These are phyloP conservation scores for Mercenaria mercenaria DNA, from an alignment of 1,140 invertebrate genomes.

Conservation along the genomic window DNA sequence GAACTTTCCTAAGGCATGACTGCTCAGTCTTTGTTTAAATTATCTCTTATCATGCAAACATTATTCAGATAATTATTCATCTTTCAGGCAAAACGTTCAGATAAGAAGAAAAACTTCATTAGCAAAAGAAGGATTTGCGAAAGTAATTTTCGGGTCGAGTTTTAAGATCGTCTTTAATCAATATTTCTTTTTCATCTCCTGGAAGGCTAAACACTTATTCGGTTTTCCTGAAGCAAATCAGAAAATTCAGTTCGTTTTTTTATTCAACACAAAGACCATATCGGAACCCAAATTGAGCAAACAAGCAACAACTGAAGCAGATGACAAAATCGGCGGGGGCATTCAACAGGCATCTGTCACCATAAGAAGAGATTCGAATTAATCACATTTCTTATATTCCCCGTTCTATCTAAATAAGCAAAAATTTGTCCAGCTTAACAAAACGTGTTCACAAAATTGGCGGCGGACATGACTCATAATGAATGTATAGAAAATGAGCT, in stretches of 20 bases:
- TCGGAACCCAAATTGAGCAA: conserved; percentile 36
- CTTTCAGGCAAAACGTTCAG: neutral
- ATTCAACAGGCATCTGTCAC: conserved; percentile 32
- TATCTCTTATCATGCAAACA: too few species aligned
- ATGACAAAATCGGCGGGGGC: conserved; percentile 34
- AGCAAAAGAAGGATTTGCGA: conserved; percentile 8
- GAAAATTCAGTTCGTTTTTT: neutral
- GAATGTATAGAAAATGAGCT: too few species aligned
- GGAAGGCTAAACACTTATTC: neutral
- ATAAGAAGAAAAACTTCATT: neutral
- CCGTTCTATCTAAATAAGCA: conserved; percentile 32
- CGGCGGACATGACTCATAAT: too few species aligned
- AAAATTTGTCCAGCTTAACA: conserved; percentile 25
- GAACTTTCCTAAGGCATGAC: too few species aligned
- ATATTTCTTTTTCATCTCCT: neutral
- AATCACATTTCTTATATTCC: conserved; percentile 44
- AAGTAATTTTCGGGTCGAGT: neutral
- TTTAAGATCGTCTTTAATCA: conserved; percentile 23
- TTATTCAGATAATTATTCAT: neutral
- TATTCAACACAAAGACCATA: conserved; percentile 11
- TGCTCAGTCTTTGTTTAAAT: too few species aligned
- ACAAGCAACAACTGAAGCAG: neutral
- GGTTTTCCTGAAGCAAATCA: neutral
- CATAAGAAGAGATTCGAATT: neutral
- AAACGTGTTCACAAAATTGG: conserved; percentile 36